Conservation (phyloP, 2,797 vertebrate species). For the Fratercula arctica region DNA sequence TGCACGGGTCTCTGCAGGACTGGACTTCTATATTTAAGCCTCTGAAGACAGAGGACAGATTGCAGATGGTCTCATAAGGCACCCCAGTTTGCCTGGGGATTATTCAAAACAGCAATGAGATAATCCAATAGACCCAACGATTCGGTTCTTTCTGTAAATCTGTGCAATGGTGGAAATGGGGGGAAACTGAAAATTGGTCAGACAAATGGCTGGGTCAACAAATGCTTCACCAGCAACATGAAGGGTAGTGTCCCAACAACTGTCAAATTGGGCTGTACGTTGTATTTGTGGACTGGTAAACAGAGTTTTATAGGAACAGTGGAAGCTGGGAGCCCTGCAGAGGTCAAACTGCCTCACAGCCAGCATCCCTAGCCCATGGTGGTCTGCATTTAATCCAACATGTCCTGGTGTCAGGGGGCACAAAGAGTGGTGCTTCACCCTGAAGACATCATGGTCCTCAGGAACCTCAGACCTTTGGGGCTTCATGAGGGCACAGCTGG, state of each 20-base stretch:
- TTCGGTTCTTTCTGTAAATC: neutral
- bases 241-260: neutral
- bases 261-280: neutral
- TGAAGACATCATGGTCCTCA: neutral
- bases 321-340: neutral
- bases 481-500: neutral
- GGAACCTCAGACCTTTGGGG: neutral
- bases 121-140: accelerated
- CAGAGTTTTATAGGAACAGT: neutral
- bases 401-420: neutral
- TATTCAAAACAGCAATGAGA: neutral
- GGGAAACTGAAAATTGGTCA: neutral
- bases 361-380: accelerated
- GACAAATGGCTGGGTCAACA: neutral
- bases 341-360: neutral
- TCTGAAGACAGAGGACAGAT: neutral
- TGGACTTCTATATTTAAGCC: neutral
- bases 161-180: neutral
- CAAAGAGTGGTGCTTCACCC: neutral
- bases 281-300: neutral
- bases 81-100: neutral
- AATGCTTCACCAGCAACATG: neutral
- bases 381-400: neutral
- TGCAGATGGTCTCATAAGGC: neutral
- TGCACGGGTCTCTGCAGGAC: neutral